A percentile compares a stretch with the other conserved stretches of the same genome.
phyloP scores from a whole-genome alignment of 2,797 vertebrate genomes.

The Yasuhikotakia modesta region DNA sequence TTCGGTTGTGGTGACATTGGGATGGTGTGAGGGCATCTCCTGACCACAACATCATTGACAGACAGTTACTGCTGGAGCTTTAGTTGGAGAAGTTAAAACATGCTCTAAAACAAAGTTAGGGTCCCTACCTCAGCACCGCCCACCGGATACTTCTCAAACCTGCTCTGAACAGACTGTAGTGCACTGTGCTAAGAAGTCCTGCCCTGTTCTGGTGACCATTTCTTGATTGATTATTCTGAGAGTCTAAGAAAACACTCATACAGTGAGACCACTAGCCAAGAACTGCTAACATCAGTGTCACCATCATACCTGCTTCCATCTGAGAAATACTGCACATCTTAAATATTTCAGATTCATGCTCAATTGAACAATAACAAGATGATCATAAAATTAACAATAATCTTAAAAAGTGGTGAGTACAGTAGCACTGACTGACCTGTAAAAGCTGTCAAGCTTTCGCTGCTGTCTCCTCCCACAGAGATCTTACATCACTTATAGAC shows the following conservation, averaged over 20 bases:
- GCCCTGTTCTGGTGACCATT: conserved; percentile 74
- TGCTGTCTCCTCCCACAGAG: conserved; percentile 90
- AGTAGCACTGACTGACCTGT: conserved; percentile 75
- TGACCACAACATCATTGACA: background rate
- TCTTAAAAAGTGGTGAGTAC: background rate
- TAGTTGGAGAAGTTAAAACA: background rate
- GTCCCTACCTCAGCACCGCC: conserved; percentile 78
- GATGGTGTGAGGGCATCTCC: conserved; percentile 66
- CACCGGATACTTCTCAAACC: conserved; percentile 70
- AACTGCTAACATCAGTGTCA: too few relatives aligned
- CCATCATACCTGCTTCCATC: too few relatives aligned
- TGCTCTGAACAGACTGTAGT: conserved; percentile 76
- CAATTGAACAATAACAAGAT: background rate
- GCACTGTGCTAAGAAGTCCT: conserved; percentile 78
- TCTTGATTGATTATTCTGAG: conserved; percentile 80
- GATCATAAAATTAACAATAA: background rate
- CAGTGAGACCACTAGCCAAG: too few relatives aligned
- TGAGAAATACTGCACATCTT: too few relatives aligned
- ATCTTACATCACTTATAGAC: conserved; percentile 84
- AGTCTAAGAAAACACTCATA: conserved; percentile 77
- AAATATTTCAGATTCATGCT: too few relatives aligned
- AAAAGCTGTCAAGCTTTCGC: conserved; percentile 85
- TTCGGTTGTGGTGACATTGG: conserved; percentile 74
- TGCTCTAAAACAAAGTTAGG: conserved; percentile 22
- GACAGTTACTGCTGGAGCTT: too few relatives aligned